Conservation (phyloP, 2,797 vertebrate species). For the Acanthornis magna region DNA sequence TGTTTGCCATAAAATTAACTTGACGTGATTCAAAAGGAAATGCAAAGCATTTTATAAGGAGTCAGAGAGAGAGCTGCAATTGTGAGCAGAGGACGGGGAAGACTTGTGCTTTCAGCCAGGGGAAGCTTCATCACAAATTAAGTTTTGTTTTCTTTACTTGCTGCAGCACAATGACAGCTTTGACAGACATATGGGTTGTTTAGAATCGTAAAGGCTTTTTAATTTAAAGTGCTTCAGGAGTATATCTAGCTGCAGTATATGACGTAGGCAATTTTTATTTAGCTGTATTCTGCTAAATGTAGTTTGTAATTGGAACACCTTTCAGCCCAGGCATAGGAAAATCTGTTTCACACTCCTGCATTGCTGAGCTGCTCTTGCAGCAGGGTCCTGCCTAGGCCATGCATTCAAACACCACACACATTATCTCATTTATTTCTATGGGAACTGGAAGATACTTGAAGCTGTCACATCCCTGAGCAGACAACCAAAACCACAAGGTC, state of each 20-base stretch:
- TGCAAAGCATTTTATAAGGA: slow-evolving; percentile 14
- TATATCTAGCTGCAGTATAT: slow-evolving; percentile 41
- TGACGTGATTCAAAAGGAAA: slow-evolving; percentile 13
- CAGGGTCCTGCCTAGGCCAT: background rate
- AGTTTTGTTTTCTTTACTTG: slow-evolving; percentile 67
- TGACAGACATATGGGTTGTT: slow-evolving; percentile 74
- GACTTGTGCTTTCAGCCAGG: slow-evolving; percentile 51
- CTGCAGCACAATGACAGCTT: slow-evolving; percentile 66
- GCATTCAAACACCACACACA: background rate
- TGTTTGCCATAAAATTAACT: slow-evolving; percentile 52
- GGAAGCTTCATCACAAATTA: slow-evolving; percentile 70
- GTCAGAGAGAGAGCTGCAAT: background rate
- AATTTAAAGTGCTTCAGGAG: slow-evolving; percentile 62
- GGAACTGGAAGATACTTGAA: background rate
- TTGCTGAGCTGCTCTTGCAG: background rate
- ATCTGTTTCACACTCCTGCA: background rate
- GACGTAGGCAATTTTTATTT: slow-evolving; percentile 63
- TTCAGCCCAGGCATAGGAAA: background rate
- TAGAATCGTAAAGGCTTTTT: slow-evolving; percentile 63
- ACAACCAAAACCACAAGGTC: background rate
- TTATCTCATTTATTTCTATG: background rate
- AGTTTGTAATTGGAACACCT: slow-evolving; percentile 28
- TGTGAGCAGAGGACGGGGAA: slow-evolving; percentile 22
- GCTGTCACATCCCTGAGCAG: background rate
- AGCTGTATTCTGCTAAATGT: slow-evolving; percentile 54